A percentile compares a stretch with the other conserved stretches of the same genome.
These are phyloP conservation scores for Drosophila jambulina DNA, from an alignment of 1,140 invertebrate genomes.

Conservation along the genomic window DNA sequence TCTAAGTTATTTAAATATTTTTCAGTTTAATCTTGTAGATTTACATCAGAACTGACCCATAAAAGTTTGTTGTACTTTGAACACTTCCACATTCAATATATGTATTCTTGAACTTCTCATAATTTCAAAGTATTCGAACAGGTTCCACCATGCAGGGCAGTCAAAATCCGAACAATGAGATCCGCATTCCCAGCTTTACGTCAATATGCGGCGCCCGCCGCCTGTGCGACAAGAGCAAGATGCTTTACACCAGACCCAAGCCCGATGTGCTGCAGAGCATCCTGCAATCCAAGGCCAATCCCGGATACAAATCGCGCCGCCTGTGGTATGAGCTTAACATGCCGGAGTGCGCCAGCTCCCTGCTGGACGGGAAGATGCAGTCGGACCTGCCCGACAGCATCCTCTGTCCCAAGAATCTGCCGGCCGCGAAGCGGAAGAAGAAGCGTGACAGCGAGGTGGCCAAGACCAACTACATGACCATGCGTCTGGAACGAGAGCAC, in stretches of 20 bases:
- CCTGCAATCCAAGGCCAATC: conserved; percentile 78
- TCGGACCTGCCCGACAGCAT: conserved; percentile 75
- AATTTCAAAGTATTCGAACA: background rate
- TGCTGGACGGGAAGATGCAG: conserved; percentile 75
- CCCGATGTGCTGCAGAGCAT: conserved; percentile 76
- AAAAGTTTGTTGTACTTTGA: background rate
- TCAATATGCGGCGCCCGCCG: conserved; percentile 62
- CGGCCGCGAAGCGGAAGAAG: conserved; percentile 15
- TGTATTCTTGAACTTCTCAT: background rate
- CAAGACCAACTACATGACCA: conserved; percentile 72
- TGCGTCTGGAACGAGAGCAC: conserved; percentile 91
- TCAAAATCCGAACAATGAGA: conserved; percentile 62
- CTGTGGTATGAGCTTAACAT: conserved; percentile 84
- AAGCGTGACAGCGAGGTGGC: conserved; percentile 5
- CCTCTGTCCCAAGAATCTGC: conserved; percentile 40
- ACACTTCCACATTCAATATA: background rate
- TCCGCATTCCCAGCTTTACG: conserved; percentile 60
- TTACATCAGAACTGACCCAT: background rate
- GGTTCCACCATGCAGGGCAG: conserved; percentile 47
- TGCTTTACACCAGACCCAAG: conserved; percentile 76
- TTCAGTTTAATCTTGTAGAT: background rate
- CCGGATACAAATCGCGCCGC: conserved; percentile 74
- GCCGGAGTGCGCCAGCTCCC: conserved; percentile 75
- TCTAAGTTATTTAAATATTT: background rate
- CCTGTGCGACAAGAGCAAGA: conserved; percentile 67